phyloP scores from a whole-genome alignment of 2,888 invertebrate genomes.

The Pyrochroa serraticornis region DNA sequence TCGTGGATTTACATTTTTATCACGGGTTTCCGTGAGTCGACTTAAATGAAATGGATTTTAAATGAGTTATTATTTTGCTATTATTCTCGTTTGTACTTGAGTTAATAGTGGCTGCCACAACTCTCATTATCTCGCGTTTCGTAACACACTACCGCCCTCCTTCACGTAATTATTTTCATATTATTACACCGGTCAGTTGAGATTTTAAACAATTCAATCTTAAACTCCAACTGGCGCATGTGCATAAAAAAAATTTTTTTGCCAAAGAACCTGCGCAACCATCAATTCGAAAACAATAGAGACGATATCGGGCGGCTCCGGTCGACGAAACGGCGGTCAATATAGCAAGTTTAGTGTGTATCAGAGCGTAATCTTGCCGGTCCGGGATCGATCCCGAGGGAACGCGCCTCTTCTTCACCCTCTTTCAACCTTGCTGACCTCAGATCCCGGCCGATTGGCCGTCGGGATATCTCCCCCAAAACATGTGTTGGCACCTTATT shows the following conservation, averaged over 20 bases:
- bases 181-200: no score
- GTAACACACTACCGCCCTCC: slow-evolving; percentile 15
- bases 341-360: slow-evolving; percentile 47
- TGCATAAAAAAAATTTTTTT: background rate
- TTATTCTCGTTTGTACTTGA: slow-evolving; percentile 39
- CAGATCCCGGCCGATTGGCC: slow-evolving; percentile 21
- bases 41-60: slow-evolving; percentile 43
- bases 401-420: slow-evolving; percentile 34
- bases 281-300: slow-evolving; percentile 47
- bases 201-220: no score
- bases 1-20: slow-evolving; percentile 44
- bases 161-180: no score
- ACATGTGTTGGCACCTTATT: slow-evolving; percentile 22
- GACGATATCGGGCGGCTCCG: slow-evolving; percentile 36
- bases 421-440: slow-evolving; percentile 41
- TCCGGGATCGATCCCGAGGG: slow-evolving; percentile 43
- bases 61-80: slow-evolving; percentile 47
- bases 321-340: slow-evolving; percentile 42
- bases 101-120: slow-evolving; percentile 16
- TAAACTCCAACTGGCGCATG: no score
- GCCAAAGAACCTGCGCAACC: slow-evolving; percentile 26
- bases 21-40: slow-evolving; percentile 42
- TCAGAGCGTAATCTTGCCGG: slow-evolving; percentile 48
- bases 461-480: slow-evolving; percentile 26
- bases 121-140: slow-evolving; percentile 10